These are phyloP conservation scores for Antechinus stuartii DNA, from an alignment of 2,113 vertebrate species.

Conservation along the genomic window DNA sequence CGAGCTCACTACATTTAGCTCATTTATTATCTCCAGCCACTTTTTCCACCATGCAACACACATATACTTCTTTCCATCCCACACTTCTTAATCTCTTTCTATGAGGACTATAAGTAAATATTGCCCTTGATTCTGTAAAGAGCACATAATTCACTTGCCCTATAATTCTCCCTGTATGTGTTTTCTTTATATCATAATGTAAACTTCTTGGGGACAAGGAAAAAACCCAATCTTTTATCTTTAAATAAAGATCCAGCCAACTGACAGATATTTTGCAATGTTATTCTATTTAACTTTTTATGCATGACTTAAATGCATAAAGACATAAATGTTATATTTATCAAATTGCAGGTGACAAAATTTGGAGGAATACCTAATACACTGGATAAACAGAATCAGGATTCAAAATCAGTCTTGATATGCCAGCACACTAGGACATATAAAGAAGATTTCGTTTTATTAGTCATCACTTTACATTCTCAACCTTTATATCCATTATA, in stretches of 20 bases:
- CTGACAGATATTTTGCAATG: neutral
- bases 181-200: neutral
- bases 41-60: neutral
- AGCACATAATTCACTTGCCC: neutral
- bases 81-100: neutral
- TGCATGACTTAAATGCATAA: neutral
- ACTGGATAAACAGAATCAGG: neutral
- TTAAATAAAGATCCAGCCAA: neutral
- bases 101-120: neutral
- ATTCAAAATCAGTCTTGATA: neutral
- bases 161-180: neutral
- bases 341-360: neutral
- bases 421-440: neutral
- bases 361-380: slow-evolving; percentile 3
- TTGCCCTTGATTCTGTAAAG: neutral
- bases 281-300: neutral
- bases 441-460: neutral
- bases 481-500: neutral
- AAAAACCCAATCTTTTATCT: neutral
- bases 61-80: neutral
- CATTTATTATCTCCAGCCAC: neutral
- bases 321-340: neutral
- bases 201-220: neutral
- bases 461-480: neutral
- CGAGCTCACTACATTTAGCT: neutral